phyloP scores from a whole-genome alignment of 2,797 vertebrate genomes.

The Ibycter americanus region DNA sequence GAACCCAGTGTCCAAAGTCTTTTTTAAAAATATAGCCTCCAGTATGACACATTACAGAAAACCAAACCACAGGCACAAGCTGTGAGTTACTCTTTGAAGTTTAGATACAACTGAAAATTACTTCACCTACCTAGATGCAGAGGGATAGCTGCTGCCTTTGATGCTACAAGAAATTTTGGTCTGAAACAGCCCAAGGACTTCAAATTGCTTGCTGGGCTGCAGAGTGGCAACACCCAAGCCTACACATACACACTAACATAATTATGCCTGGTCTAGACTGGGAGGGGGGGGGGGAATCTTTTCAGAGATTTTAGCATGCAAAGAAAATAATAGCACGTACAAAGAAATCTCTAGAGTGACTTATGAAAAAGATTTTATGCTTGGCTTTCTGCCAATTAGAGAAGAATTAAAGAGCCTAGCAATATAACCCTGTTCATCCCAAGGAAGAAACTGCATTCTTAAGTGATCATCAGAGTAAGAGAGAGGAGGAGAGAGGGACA shows the following conservation, averaged over 20 bases:
- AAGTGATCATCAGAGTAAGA: not conserved
- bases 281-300: not conserved
- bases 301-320: slow-evolving; percentile 9
- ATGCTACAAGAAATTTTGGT: not conserved
- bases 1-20: not conserved
- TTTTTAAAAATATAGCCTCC: not conserved
- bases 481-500: not conserved
- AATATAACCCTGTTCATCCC: not conserved
- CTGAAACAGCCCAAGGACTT: slow-evolving; percentile 6
- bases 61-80: slow-evolving; percentile 20
- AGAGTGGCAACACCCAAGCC: not conserved
- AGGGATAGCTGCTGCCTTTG: slow-evolving; percentile 25
- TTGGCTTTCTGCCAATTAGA: slow-evolving; percentile 45
- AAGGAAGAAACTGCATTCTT: not conserved
- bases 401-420: slow-evolving; percentile 28
- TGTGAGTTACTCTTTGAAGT: not conserved
- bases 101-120: not conserved
- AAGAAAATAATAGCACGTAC: slow-evolving; percentile 25
- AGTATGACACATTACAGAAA: not conserved
- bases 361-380: slow-evolving; percentile 29
- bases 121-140: slow-evolving; percentile 10
- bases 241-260: not conserved
- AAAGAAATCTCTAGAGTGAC: slow-evolving; percentile 52
- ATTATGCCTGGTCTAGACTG: slow-evolving; percentile 43
- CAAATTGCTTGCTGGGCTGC: not conserved